Evolutionary conservation across 2,797 vertebrate species (phyloP), one percentile per base, ranked within the genome.

Genomic region (Streptopelia turtur): DNA sequence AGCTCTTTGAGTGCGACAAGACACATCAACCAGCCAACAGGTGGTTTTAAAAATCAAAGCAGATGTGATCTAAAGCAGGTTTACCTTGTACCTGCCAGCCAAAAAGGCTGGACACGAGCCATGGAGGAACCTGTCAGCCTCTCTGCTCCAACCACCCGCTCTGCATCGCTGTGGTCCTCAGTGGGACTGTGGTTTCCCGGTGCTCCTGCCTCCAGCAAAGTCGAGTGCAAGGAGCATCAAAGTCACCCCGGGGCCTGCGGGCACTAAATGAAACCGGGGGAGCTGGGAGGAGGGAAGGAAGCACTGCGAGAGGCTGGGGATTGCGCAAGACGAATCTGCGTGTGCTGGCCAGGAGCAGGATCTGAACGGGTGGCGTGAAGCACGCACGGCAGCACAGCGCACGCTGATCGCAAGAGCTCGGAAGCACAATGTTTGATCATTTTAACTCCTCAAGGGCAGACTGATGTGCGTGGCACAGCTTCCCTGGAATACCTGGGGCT

Each of bases 131-230:
- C 68, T 5, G 5, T 27, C 60, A 64, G 64, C 65, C 55, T 43
- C 74, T 50, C 56, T 56, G 64, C 82, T 59, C 75, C 79, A 45
- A 14, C 4, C 33, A 33, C 43, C 50, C 0, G 4, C 80, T 43
- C 89, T 39, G 35, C 2, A 2, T 37, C 0, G 0, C 63, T 18
- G 43, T 1, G 1, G 22, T 28, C 31, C 63, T 41, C 2, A 1
- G 37, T 3, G 0, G 69, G 60, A 43, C 59, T 22, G 74, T 0
- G 3, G 9, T 10, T 65, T 69, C 39, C 65, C 3, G 5, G 41
- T 35, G 78, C 53, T 94, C 43, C 17, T 1, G 11, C 78, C 87
- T 76, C 57, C 61, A 39, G 76, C 66, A 39, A 35, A 59, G 52
- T 59, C 63, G 47, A 50, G 63, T 74, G 27, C 20, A 35, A 47